Evolutionary conservation across 1,140 invertebrate genomes (phyloP).

Genomic region (Fopius arisanus): DNA sequence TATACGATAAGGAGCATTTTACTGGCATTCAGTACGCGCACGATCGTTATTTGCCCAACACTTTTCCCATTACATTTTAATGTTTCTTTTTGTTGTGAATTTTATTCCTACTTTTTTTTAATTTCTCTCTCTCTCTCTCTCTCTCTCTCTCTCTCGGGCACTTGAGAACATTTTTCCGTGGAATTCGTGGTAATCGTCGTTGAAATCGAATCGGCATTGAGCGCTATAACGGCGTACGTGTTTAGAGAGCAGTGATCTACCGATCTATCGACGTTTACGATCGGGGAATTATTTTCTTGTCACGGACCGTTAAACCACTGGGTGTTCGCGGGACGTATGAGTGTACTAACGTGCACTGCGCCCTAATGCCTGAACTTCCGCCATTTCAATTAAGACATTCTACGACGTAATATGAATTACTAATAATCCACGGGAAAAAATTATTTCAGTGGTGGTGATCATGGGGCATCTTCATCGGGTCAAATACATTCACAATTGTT

Average conservation of each 20-base stretch:
- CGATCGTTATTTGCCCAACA: neutral
- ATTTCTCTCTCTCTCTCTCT: too few relatives aligned
- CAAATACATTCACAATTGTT: neutral
- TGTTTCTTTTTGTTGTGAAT: neutral
- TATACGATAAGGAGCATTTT: conserved; percentile 2
- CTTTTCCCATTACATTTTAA: conserved; percentile 5
- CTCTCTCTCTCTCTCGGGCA: neutral
- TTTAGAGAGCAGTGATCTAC: conserved; percentile 28
- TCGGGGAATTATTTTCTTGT: conserved; percentile 34
- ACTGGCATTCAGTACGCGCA: neutral
- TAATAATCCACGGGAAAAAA: neutral
- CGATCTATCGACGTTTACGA: conserved; percentile 35
- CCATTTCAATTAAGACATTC: conserved; percentile 36
- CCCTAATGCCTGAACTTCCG: conserved; percentile 32
- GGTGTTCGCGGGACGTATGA: neutral
- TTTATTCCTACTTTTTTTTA: neutral
- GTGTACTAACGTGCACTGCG: neutral
- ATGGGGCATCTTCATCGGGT: neutral
- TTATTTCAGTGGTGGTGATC: neutral
- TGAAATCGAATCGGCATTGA: conserved; percentile 12
- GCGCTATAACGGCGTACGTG: neutral
- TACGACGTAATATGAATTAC: neutral
- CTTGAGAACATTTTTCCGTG: neutral
- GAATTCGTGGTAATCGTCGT: neutral
- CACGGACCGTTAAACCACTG: conserved; percentile 33